Evolutionary conservation across 2,113 vertebrate species (phyloP).

Genomic region (Camarhynchus parvulus): DNA sequence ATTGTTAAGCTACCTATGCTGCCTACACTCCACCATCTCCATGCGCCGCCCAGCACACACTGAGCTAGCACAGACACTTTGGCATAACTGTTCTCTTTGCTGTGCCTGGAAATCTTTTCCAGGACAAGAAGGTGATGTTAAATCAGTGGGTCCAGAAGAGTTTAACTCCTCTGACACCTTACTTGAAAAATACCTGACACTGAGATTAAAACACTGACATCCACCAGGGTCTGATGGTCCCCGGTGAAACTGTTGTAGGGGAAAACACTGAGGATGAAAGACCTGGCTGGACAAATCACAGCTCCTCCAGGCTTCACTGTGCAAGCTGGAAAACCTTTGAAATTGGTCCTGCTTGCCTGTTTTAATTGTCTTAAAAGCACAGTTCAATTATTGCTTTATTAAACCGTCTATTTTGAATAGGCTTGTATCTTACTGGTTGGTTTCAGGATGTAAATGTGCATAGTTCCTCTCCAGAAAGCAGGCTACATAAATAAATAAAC

Average conservation of each 20-base stretch:
- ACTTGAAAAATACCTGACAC: background rate
- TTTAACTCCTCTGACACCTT: background rate
- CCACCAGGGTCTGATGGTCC: background rate
- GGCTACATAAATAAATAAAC: background rate
- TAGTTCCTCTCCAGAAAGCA: background rate
- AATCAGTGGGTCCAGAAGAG: background rate
- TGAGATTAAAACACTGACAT: background rate
- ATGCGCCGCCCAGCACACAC: accelerated
- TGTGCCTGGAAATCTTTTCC: background rate
- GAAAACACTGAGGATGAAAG: background rate
- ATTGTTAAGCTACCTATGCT: background rate
- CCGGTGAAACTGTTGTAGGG: background rate
- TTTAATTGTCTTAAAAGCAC: background rate
- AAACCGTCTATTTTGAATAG: background rate
- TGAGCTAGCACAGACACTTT: background rate
- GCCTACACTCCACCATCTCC: accelerated
- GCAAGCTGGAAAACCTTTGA: background rate
- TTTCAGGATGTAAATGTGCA: background rate
- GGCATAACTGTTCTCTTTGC: accelerated
- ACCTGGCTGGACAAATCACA: background rate
- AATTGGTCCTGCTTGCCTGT: background rate
- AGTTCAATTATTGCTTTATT: background rate
- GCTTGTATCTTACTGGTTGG: background rate
- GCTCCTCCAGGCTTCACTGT: background rate
- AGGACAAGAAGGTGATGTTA: background rate